Conservation (phyloP, 2,113 vertebrate species). For the Ramphastos sulfuratus region DNA sequence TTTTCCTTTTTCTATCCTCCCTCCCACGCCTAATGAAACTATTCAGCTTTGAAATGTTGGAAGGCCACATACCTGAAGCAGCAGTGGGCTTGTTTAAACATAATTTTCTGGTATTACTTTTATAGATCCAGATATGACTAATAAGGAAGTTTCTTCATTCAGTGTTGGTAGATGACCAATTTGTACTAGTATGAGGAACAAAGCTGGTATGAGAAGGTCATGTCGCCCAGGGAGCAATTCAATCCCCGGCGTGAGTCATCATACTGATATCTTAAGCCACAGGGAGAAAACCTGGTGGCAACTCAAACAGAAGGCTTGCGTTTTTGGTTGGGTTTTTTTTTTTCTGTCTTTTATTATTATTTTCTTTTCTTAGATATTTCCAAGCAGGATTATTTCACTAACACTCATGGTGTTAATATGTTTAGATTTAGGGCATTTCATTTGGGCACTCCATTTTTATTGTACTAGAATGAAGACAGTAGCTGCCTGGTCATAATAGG, state of each 20-base stretch:
- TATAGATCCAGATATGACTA: constrained; percentile 61
- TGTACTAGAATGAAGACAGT: background rate
- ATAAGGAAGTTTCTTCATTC: constrained; percentile 63
- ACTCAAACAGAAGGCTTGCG: background rate
- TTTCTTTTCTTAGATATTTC: background rate
- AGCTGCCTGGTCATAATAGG: background rate
- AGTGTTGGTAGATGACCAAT: constrained; percentile 46
- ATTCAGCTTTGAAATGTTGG: constrained; percentile 8
- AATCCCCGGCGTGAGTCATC: constrained; percentile 50
- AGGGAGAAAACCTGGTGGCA: background rate
- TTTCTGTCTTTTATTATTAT: background rate
- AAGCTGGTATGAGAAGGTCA: constrained; percentile 48
- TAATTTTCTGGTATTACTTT: constrained; percentile 33
- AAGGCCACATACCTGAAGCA: background rate
- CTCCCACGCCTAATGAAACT: constrained; percentile 22
- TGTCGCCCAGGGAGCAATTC: constrained; percentile 25
- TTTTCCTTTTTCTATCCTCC: background rate
- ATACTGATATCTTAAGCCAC: constrained; percentile 12
- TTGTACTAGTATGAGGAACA: constrained; percentile 57
- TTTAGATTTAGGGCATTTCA: background rate
- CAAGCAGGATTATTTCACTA: background rate
- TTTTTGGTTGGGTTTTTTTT: background rate
- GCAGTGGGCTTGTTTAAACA: constrained; percentile 47
- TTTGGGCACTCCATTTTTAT: background rate
- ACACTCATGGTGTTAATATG: background rate